These are phyloP conservation scores for Nematostella vectensis DNA, from an alignment of 92 coral and sea anemone genomes.

Conservation along the genomic window DNA sequence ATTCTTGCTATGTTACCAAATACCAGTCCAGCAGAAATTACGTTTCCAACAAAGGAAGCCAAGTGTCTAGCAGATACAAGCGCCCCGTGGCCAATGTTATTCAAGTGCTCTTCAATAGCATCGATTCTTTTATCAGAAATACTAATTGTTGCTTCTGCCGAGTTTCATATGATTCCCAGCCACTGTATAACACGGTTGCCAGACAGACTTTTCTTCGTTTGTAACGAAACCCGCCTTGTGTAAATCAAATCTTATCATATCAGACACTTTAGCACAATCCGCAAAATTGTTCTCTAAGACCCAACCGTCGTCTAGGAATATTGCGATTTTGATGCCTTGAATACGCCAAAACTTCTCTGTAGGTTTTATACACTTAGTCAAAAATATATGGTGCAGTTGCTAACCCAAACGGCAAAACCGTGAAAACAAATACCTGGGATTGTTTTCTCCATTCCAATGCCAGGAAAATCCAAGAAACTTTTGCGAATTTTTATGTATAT, in stretches of 20 bases:
- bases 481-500: slow-evolving; percentile 7
- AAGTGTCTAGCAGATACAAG: slow-evolving; percentile 36
- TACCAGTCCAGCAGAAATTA: slow-evolving; percentile 32
- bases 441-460: neutral
- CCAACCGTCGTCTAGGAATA: slow-evolving; percentile 29
- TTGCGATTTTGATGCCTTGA: slow-evolving; percentile 36
- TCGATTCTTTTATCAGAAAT: slow-evolving; percentile 8
- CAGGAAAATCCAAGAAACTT: slow-evolving; percentile 17
- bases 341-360: slow-evolving; percentile 27
- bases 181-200: slow-evolving; percentile 34
- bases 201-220: slow-evolving; percentile 37
- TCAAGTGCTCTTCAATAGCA: slow-evolving; percentile 3
- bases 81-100: neutral
- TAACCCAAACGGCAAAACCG: slow-evolving; percentile 37
- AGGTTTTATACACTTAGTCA: slow-evolving; percentile 40
- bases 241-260: neutral
- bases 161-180: slow-evolving; percentile 41
- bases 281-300: neutral
- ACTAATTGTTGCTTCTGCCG: slow-evolving; percentile 14
- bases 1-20: slow-evolving; percentile 37
- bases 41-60: slow-evolving; percentile 31
- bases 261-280: neutral
- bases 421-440: slow-evolving; percentile 3
- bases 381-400: slow-evolving; percentile 25
- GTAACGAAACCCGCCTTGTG: slow-evolving; percentile 24